phyloP scores from a whole-genome alignment of 2,888 invertebrate species.

The Gasteruption jaculator region DNA sequence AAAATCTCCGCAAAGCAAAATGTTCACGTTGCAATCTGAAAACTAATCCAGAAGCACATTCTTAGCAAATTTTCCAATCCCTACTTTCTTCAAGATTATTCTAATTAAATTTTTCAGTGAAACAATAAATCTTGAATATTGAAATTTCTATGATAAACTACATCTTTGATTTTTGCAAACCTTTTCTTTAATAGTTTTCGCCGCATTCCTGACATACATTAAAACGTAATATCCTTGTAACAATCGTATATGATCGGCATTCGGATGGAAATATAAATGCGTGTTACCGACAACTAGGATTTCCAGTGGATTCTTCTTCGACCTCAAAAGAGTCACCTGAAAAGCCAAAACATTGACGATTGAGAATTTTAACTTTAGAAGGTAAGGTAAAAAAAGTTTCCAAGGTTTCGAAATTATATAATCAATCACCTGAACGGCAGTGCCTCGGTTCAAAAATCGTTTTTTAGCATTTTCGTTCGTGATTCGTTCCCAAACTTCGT shows the following conservation, averaged over 20 bases:
- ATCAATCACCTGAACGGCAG: slow-evolving; percentile 59
- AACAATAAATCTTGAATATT: slow-evolving; percentile 4
- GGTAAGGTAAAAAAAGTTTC: neutral
- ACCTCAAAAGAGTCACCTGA: slow-evolving; percentile 57
- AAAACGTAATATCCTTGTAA: slow-evolving; percentile 77
- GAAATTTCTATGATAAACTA: slow-evolving; percentile 22
- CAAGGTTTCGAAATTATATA: too few species aligned
- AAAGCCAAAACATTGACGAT: slow-evolving; percentile 12
- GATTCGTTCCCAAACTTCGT: slow-evolving; percentile 61
- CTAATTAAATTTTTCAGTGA: slow-evolving; percentile 32
- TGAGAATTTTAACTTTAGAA: neutral
- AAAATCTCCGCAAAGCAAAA: slow-evolving; percentile 89
- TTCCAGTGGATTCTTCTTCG: slow-evolving; percentile 56
- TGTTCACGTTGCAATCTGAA: slow-evolving; percentile 55
- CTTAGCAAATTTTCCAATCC: slow-evolving; percentile 10
- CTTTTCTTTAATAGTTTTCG: slow-evolving; percentile 48
- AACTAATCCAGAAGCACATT: slow-evolving; percentile 36
- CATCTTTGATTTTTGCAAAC: slow-evolving; percentile 25
- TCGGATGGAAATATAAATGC: slow-evolving; percentile 90
- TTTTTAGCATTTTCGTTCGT: slow-evolving; percentile 58
- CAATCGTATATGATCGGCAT: slow-evolving; percentile 84
- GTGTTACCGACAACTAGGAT: slow-evolving; percentile 76
- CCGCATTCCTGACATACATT: slow-evolving; percentile 63
- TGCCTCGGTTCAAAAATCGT: slow-evolving; percentile 62
- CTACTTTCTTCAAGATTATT: neutral